phyloP scores from a whole-genome alignment of 2,113 vertebrate genomes.

The Rhombomys opimus region DNA sequence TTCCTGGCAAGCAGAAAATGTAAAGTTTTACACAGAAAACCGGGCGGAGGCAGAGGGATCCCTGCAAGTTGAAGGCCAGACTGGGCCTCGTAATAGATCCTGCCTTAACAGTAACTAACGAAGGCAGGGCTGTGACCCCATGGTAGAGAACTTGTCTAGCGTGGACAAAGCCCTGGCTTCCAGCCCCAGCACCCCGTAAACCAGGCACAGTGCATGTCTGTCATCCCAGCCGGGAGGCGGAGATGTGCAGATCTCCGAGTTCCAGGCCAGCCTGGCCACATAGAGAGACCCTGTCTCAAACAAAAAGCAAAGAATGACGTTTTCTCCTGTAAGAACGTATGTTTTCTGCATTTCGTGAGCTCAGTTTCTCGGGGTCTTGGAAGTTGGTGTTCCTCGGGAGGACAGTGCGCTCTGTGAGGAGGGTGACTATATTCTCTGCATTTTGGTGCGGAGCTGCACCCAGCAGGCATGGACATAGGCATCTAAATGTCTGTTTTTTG shows the following conservation, averaged over 20 bases:
- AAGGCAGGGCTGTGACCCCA: background rate
- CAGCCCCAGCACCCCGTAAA: background rate
- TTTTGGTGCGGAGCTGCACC: background rate
- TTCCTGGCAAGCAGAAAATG: background rate
- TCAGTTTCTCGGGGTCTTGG: background rate
- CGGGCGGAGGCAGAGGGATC: too few relatives aligned
- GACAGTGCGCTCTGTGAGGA: background rate
- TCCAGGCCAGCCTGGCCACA: background rate
- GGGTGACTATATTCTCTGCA: too few relatives aligned
- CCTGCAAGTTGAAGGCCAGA: background rate
- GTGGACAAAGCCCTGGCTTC: background rate
- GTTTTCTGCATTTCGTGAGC: background rate
- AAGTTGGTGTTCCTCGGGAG: background rate
- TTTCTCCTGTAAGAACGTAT: background rate
- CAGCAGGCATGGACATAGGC: background rate
- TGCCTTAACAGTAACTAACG: background rate
- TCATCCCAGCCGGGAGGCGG: background rate
- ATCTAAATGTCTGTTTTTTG: too few relatives aligned
- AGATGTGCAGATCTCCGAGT: background rate
- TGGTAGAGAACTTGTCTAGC: background rate
- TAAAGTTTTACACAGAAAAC: background rate
- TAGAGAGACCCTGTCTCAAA: background rate
- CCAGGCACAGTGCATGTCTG: background rate
- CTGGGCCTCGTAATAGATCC: background rate
- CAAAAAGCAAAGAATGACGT: background rate